Conservation (phyloP, 35 echinoderm and acorn worm species). For the Apostichopus californicus region DNA sequence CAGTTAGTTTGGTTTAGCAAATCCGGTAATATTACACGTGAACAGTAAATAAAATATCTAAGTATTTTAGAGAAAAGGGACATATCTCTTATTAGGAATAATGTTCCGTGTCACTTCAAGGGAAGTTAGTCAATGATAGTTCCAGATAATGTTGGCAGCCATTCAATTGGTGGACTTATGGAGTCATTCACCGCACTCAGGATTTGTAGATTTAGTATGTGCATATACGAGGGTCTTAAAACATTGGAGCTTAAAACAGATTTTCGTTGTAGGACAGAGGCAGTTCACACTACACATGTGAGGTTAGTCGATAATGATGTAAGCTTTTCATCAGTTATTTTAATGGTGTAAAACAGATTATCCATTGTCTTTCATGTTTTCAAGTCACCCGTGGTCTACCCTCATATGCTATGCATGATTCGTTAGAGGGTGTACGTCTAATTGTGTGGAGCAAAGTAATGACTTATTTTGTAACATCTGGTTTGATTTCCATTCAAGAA, state of each 20-base stretch:
- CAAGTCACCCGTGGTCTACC: neutral
- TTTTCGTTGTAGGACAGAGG: no score
- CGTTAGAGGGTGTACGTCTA: neutral
- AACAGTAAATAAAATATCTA: neutral
- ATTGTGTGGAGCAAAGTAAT: neutral
- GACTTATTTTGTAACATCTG: no score
- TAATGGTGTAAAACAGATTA: neutral
- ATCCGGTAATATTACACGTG: neutral
- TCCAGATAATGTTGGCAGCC: neutral
- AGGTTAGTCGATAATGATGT: neutral
- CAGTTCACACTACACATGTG: neutral
- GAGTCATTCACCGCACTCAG: neutral
- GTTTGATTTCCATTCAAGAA: no score
- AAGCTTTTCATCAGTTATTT: neutral
- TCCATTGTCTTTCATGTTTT: neutral
- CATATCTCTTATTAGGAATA: neutral
- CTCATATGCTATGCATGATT: neutral
- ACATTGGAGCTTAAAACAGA: no score
- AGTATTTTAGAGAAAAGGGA: neutral
- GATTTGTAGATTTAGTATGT: slow-evolving; percentile 68
- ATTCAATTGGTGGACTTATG: neutral
- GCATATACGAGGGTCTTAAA: slow-evolving; percentile 24
- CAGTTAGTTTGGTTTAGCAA: slow-evolving; percentile 45
- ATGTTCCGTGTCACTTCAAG: neutral
- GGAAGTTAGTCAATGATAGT: neutral